Percentiles rank a stretch among this genome's conserved stretches.
Conservation (phyloP, 2,113 vertebrate species). For the Gymnorhina tibicen region DNA sequence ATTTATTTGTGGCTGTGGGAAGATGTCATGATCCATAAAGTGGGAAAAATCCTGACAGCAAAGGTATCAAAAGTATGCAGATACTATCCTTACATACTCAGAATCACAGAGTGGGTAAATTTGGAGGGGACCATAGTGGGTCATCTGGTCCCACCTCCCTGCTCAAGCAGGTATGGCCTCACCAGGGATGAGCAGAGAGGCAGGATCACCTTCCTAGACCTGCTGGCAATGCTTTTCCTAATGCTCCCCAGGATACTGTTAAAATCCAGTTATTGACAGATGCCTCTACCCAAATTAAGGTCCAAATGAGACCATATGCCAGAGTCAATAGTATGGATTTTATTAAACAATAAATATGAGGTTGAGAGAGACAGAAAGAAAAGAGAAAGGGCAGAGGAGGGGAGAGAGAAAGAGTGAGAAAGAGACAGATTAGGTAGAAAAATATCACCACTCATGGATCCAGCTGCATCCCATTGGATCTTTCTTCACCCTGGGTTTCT, state of each 20-base stretch:
- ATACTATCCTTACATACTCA: background rate
- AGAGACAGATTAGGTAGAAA: background rate
- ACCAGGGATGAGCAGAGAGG: no score
- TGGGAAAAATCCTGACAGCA: background rate
- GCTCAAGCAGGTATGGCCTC: background rate
- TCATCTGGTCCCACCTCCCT: background rate
- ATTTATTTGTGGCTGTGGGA: background rate
- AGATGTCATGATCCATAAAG: background rate
- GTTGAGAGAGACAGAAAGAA: background rate
- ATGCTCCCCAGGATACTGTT: no score
- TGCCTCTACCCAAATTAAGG: background rate
- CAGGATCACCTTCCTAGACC: accelerated
- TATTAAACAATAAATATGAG: background rate
- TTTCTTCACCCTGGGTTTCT: background rate
- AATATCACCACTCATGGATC: accelerated
- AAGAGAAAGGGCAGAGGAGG: no score
- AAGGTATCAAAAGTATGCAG: background rate
- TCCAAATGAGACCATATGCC: background rate
- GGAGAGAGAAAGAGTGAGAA: background rate
- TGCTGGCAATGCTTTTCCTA: background rate
- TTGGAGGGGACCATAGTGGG: background rate
- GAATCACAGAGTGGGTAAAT: background rate
- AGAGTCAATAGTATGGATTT: background rate
- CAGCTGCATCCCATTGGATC: accelerated
- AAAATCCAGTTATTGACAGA: background rate